Conservation (phyloP, 2,888 invertebrate genomes). For the Hypomecis punctinalis region DNA sequence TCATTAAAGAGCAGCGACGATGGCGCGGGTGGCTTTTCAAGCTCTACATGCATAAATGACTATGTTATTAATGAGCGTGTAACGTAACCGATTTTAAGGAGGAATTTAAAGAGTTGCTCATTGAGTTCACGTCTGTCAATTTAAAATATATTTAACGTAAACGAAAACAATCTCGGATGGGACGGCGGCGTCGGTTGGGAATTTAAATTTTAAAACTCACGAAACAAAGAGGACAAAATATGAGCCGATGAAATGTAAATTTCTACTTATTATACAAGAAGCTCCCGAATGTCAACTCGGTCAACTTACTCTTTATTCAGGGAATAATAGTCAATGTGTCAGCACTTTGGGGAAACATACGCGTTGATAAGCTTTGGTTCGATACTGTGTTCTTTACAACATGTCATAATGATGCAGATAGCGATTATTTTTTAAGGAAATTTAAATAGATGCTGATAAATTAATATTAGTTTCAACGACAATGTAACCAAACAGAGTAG, state of each 20-base stretch:
- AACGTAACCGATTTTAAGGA: slow-evolving; percentile 44
- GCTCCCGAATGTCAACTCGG: slow-evolving; percentile 68
- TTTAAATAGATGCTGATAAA: not conserved
- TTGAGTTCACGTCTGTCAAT: slow-evolving; percentile 54
- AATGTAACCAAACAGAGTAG: too few species aligned
- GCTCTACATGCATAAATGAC: slow-evolving; percentile 74
- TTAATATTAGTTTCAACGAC: not conserved
- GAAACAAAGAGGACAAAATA: slow-evolving; percentile 54
- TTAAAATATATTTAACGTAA: slow-evolving; percentile 60
- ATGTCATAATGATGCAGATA: too few species aligned
- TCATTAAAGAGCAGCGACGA: slow-evolving; percentile 78
- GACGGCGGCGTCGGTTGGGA: slow-evolving; percentile 32
- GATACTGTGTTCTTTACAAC: slow-evolving; percentile 29
- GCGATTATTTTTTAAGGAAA: too few species aligned
- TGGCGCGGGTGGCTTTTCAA: slow-evolving; percentile 65
- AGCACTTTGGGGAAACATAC: slow-evolving; percentile 53
- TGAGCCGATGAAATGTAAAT: slow-evolving; percentile 68
- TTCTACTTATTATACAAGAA: slow-evolving; percentile 63
- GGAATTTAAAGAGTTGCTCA: slow-evolving; percentile 64
- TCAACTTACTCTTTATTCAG: slow-evolving; percentile 72
- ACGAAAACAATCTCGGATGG: slow-evolving; percentile 37
- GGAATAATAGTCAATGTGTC: slow-evolving; percentile 66
- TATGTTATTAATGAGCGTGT: slow-evolving; percentile 77
- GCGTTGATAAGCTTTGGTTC: slow-evolving; percentile 49
- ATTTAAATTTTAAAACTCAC: slow-evolving; percentile 59